Conservation (phyloP, 2,888 invertebrate species). For the Callosobruchus maculatus region DNA sequence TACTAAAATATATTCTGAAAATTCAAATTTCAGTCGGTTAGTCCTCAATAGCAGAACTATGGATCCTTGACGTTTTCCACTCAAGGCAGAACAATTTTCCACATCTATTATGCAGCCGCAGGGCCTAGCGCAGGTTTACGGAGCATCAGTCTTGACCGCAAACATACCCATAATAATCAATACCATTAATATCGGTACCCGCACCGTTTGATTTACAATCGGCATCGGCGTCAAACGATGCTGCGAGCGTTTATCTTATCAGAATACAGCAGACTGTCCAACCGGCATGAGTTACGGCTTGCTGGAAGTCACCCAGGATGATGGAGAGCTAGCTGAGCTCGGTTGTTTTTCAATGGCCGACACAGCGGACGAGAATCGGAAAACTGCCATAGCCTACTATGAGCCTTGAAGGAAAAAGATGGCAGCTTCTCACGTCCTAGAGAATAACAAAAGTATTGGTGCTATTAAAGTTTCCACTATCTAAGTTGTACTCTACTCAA, state of each 20-base stretch:
- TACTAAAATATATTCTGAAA: no score
- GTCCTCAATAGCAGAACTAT: no score
- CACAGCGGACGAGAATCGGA: not conserved
- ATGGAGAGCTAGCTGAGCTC: not conserved
- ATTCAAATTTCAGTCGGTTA: no score
- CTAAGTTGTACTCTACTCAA: no score
- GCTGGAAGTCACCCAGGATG: not conserved
- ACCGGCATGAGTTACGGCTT: not conserved
- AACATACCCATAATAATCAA: not conserved
- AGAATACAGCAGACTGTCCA: not conserved
- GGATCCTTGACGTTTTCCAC: no score
- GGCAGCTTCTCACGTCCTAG: no score
- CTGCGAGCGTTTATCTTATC: not conserved
- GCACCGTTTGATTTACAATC: not conserved
- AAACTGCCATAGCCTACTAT: no score
- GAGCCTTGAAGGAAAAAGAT: no score
- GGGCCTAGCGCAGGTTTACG: not conserved
- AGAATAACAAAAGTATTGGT: no score
- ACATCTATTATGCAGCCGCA: not conserved
- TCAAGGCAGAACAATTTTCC: no score
- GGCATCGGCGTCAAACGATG: not conserved
- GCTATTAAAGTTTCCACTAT: no score
- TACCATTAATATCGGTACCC: not conserved
- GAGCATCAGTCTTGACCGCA: not conserved
- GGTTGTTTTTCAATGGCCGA: not conserved